Conservation (phyloP, 1,140 invertebrate species). For the Calephelis nemesis region DNA sequence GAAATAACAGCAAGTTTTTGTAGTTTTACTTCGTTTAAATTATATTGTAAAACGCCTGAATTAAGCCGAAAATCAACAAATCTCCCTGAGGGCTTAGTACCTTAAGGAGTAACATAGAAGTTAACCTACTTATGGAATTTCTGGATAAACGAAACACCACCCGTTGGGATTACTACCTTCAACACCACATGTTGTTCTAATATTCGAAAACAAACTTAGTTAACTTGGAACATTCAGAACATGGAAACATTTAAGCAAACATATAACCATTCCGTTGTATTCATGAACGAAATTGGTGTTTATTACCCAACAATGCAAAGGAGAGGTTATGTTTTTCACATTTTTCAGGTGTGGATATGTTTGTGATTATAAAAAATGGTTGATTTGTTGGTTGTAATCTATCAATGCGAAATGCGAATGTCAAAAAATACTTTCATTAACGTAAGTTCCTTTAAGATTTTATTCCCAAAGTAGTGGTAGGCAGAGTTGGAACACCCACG, state of each 20-base stretch:
- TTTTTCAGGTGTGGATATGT: no score
- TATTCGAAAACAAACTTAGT: slow-evolving; percentile 19
- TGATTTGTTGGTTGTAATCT: no score
- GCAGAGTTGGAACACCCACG: no score
- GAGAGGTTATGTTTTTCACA: background rate
- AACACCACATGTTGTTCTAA: slow-evolving; percentile 36
- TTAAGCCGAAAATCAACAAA: background rate
- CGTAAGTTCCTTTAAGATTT: no score
- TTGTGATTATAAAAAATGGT: no score
- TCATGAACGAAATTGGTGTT: background rate
- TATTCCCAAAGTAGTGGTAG: no score
- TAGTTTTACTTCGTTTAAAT: background rate
- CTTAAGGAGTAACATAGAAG: background rate
- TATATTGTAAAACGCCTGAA: background rate
- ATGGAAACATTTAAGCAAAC: slow-evolving; percentile 16
- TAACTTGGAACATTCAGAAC: slow-evolving; percentile 22
- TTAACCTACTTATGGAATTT: slow-evolving; percentile 36
- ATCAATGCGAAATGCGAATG: no score
- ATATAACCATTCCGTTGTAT: slow-evolving; percentile 5
- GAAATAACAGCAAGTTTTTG: no score
- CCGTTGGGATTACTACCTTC: slow-evolving; percentile 35
- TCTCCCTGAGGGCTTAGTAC: background rate
- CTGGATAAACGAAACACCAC: slow-evolving; percentile 32
- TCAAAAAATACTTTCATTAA: no score
- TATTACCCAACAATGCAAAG: background rate